Base-by-base conservation (phyloP, 1,140 invertebrate species). In the Macrocentrus cingulum region DNA sequence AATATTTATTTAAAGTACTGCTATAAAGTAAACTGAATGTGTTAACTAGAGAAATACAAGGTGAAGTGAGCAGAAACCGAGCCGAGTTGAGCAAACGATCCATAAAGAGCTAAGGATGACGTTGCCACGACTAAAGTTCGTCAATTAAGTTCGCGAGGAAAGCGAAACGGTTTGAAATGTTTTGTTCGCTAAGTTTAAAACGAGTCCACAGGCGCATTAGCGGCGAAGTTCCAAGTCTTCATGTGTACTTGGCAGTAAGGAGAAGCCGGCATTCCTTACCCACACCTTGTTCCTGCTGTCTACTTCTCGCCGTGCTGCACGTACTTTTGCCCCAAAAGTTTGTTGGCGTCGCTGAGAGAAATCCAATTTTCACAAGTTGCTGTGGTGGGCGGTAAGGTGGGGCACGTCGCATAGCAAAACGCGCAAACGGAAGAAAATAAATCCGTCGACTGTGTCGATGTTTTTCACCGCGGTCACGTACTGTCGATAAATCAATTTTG, bases 111-210 rank as follows among this genome's bases (percentile, higher is more conserved):
- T 19, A 39, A 37, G 18, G 16, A 19, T 51, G 49, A 51, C 49
- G 49, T 18, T 37, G 18, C 19, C 18, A 51, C 32, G 49, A 51
- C 32, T 6, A 51, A 51, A 51, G 15, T 51, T 51, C 34, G 49
- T 51, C 49, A 51, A 51, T 51, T 51, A 51, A 37, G 18, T 51
- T n/a, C 34, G n/a, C 32, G 34, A 22, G 34, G 25, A 39, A 51
- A 51, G 34, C 32, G 34, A 51, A 51, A 51, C 49, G 34, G 16
- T 37, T 39, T 13, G 34, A 15, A n/a, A 51, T 51, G 49, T 51
- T 51, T 49, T 51, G 34, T 51, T 51, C 16, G n/a, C 32, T n/a
- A 39, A 51, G 49, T 39, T 51, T 19, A 9, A 51, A 51, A 51
- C 18, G 34, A 51, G 34, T 51, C 34, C 34, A 23, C 46, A 19